Evolutionary conservation across 2,113 vertebrate species (phyloP).

Genomic region (Mormoops blainvillei): DNA sequence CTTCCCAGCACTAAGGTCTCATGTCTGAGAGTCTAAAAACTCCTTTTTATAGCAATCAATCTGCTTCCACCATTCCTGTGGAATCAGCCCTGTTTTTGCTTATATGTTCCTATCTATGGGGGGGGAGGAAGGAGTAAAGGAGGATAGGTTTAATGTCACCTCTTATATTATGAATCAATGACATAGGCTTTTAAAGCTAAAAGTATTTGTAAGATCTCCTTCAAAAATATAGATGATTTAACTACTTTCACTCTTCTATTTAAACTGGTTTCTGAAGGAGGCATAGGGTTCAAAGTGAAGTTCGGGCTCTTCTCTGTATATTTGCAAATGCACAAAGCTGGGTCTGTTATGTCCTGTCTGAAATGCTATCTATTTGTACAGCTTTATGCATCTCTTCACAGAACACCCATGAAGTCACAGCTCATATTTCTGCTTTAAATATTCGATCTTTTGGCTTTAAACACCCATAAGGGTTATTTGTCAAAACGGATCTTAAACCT

Average conservation of each 20-base stretch:
- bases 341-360: conserved; percentile 65
- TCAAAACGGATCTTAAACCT: conserved; percentile 71
- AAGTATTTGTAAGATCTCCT: conserved; percentile 25
- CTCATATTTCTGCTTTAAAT: conserved; percentile 76
- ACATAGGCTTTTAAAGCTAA: conserved; percentile 42
- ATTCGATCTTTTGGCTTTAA: conserved; percentile 74
- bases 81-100: conserved; percentile 17
- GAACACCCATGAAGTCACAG: conserved; percentile 77
- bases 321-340: conserved; percentile 60
- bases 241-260: conserved; percentile 43
- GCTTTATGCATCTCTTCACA: conserved; percentile 70
- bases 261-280: conserved; percentile 57
- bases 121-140: neutral
- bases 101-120: conserved; percentile 2
- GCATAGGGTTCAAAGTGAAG: conserved; percentile 51
- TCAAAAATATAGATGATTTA: conserved; percentile 52
- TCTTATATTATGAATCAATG: conserved; percentile 54
- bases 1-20: neutral
- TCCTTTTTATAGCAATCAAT: neutral
- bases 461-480: conserved; percentile 73
- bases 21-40: neutral
- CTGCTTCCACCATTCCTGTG: neutral
- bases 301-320: conserved; percentile 51
- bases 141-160: conserved; percentile 17
- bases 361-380: conserved; percentile 72